phyloP scores from a whole-genome alignment of 2,113 vertebrate species.

The Lophotis ruficrista region DNA sequence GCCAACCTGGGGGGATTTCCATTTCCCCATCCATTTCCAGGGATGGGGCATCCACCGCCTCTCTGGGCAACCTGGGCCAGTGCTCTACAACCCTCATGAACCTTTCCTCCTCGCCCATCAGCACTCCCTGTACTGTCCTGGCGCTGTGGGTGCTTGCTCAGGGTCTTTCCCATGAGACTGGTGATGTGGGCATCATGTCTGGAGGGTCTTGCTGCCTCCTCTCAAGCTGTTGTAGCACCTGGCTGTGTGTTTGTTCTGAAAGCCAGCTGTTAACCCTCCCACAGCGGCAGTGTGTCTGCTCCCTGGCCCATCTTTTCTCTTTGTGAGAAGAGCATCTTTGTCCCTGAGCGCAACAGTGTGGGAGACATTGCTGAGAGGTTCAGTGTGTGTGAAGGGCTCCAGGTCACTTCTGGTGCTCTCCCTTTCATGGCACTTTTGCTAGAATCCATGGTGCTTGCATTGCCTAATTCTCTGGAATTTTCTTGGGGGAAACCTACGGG shows the following conservation, averaged over 20 bases:
- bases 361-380: background rate
- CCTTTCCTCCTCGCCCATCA: background rate
- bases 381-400: background rate
- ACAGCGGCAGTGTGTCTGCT: background rate
- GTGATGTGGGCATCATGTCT: no score
- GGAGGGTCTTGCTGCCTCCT: background rate
- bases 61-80: no score
- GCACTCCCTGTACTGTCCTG: background rate
- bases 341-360: background rate
- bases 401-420: background rate
- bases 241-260: background rate
- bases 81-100: no score
- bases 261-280: background rate
- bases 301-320: background rate
- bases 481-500: background rate
- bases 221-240: background rate
- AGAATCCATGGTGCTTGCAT: background rate
- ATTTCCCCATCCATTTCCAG: no score
- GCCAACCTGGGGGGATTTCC: no score
- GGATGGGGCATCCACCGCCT: no score
- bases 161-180: background rate
- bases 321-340: background rate
- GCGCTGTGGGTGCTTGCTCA: background rate
- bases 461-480: background rate
- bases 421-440: background rate